Evolutionary conservation across 2,888 invertebrate species (phyloP), one percentile per base, ranked within the genome.

Genomic region (Eilema griseolum): DNA sequence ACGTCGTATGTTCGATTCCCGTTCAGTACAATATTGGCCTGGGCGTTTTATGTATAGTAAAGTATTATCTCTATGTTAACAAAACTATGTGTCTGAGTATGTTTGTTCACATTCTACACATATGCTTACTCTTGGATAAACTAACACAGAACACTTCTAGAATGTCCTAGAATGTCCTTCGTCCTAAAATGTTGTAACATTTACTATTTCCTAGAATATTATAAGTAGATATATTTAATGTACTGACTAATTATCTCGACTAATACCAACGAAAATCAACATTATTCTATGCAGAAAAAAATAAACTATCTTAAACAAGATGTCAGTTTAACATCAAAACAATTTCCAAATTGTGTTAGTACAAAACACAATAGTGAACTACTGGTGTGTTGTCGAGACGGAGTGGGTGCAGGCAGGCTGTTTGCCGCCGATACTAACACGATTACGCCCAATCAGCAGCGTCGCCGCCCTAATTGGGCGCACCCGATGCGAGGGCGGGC

Each of bases 401-500:
- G 52, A 64, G 77, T 75, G 83, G 80, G 80, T 85, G 84, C 82
- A 82, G 70, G 80, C 68, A 77, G 80, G 78, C 72, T 92, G 91
- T 92, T 92, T 92, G 92, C 86, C 87, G 89, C 92, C 93, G 91
- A 93, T 92, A 90, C 94, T 95, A 95, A 95, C 93, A 67, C 91
- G 95, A 95, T 95, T 95, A 95, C 91, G 89, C 83, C 95, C 95
- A 95, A 95, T 95, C 95, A 95, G 93, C 90, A 89, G 86, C 90
- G 92, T 90, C 92, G 93, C 91, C 91, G 89, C 92, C 93, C 90
- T 94, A 95, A 95, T 95, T 94, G 94, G 93, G 90, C 90, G 89
- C 92, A 85, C 90, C 90, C 90, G 88, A 88, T 85, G 88, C 88
- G 90, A 90, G 94, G 95, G 93, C 91, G 93, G 94, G 93, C 33